Base-by-base conservation (phyloP, 2,113 vertebrate genomes). In the Piprites chloris region DNA sequence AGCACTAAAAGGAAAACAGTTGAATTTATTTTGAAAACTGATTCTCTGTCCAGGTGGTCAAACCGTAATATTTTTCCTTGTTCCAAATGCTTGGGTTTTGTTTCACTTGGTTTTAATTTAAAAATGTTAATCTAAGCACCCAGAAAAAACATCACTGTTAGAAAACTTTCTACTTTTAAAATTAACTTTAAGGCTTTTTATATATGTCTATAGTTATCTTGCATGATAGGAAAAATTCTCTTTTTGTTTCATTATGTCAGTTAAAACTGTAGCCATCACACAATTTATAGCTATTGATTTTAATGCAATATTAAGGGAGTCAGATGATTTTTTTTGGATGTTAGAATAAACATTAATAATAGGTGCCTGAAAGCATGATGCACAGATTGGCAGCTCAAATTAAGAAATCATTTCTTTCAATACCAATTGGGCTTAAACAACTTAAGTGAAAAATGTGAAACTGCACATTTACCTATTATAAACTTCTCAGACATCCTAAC, bases 211-310 rank as follows among this genome's bases (percentile, higher is more conserved):
- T 26, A 35, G n/a, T 41, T 93, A 72, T 47, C 68, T 78, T 86
- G 76, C 11, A 80, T 49, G 52, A 90, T 20, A 91, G 63, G 79
- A 88, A 96, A 96, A 95, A 30, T 47, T 81, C 50, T 81, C 78
- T 73, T 59, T 96, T 85, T 79, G 66, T 96, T 97, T 94, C 82
- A 87, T 75, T 56, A 96, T 63, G 83, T 95, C 90, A 91, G 76
- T 96, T 94, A 95, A 95, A 97, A 97, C 35, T 89, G 55, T 63
- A 94, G 62, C 83, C 96, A 96, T 93, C 69, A 77, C 67, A 74
- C 87, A 89, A 96, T 96, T 96, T 96, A 97, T 61, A 95, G 85
- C 52, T 97, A 96, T 96, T 96, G 95, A 97, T 97, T 97, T 98
- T 91, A 95, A 95, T 72, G 93, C 68, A 93, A 90, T 87, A 91